These are phyloP conservation scores for Heliocidaris tuberculata DNA, from an alignment of 35 echinoderm and acorn worm genomes.

Conservation along the genomic window DNA sequence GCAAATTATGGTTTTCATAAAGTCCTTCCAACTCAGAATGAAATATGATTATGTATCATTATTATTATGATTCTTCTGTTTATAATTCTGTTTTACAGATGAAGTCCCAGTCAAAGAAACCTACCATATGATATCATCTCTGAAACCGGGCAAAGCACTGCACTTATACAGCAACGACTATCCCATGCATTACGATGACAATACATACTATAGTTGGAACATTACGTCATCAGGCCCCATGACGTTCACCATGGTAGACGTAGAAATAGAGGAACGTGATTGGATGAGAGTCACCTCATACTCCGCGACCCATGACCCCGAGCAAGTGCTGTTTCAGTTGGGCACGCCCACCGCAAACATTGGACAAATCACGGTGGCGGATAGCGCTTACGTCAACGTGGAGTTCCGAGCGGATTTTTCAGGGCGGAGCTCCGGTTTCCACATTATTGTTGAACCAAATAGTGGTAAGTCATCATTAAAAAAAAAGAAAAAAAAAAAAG, in stretches of 20 bases:
- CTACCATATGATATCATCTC: not conserved
- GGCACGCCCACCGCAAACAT: not conserved
- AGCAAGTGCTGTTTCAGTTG: not conserved
- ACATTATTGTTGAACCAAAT: conserved; percentile 6
- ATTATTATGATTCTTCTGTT: not conserved
- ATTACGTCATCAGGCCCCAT: conserved; percentile 32
- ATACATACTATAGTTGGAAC: conserved; percentile 45
- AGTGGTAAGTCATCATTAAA: not conserved
- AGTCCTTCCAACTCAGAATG: not conserved
- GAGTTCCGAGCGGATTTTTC: conserved; percentile 14
- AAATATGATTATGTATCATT: not conserved
- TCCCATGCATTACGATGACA: conserved; percentile 44
- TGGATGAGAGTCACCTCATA: not conserved
- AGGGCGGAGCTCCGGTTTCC: not conserved
- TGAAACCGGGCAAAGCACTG: conserved; percentile 31
- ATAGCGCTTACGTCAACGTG: not conserved
- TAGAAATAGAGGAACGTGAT: conserved; percentile 47
- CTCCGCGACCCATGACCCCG: not conserved
- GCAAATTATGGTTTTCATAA: not conserved
- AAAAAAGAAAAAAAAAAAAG: no score
- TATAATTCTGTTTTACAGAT: conserved; percentile 36
- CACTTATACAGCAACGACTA: conserved; percentile 48
- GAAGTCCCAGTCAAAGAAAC: conserved; percentile 11
- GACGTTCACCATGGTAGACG: conserved; percentile 37
- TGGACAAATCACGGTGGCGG: not conserved